phyloP scores from a whole-genome alignment of 30 jellyfish, hydroid and myxozoan genomes.

The Sanderia malayensis region DNA sequence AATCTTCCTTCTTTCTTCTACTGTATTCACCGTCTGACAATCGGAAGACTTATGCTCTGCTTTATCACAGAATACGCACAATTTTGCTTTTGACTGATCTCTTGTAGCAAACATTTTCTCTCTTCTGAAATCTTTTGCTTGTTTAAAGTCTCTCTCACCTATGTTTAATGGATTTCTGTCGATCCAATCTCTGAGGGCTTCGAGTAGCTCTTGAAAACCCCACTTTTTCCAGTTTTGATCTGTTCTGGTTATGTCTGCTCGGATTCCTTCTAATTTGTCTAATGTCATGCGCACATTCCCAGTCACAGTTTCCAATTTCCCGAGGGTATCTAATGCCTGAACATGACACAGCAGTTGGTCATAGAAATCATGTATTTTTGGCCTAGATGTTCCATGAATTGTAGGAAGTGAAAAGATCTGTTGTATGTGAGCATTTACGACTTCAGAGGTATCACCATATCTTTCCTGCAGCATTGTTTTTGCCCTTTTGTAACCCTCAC shows the following conservation, averaged over 20 bases:
- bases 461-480: slow-evolving; percentile 3
- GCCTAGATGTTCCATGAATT: slow-evolving; percentile 8
- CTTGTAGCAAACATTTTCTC: neutral
- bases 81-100: neutral
- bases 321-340: slow-evolving; percentile 39
- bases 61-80: neutral
- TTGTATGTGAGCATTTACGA: slow-evolving; percentile 31
- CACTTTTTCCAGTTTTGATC: slow-evolving; percentile 1
- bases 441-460: slow-evolving; percentile 30
- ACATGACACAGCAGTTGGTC: slow-evolving; percentile 37
- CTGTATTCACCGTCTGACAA: neutral
- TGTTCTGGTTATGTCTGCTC: slow-evolving; percentile 2
- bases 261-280: no score
- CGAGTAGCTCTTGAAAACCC: slow-evolving; percentile 3
- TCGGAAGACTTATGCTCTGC: neutral
- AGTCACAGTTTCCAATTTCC: slow-evolving; percentile 26
- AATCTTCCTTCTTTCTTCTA: neutral
- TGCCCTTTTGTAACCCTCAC: slow-evolving; percentile 36
- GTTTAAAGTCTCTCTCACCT: slow-evolving; percentile 1
- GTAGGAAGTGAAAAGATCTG: slow-evolving; percentile 16
- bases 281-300: slow-evolving; percentile 31
- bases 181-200: slow-evolving; percentile 3
- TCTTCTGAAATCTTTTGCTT: neutral
- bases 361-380: slow-evolving; percentile 31
- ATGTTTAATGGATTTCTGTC: slow-evolving; percentile 6